These are phyloP conservation scores for Dorcus hopei DNA, from an alignment of 2,888 invertebrate genomes.

Conservation along the genomic window DNA sequence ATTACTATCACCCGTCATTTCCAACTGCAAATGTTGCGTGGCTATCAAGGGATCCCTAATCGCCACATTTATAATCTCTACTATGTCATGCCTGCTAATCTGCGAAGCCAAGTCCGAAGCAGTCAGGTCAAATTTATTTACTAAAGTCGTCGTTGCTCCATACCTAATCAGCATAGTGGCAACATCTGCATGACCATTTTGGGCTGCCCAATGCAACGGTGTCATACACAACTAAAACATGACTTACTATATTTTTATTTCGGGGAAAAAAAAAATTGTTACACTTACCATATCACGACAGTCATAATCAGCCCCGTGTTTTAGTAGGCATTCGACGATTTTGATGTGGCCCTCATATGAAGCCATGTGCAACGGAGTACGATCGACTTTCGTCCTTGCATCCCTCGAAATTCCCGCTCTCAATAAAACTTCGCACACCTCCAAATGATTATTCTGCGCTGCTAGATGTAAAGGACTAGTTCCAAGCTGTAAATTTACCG, in stretches of 20 bases:
- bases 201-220: conserved; percentile 91
- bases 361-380: conserved; percentile 88
- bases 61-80: conserved; percentile 54
- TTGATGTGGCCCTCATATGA: conserved; percentile 77
- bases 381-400: conserved; percentile 87
- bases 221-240: conserved; percentile 75
- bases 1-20: conserved; percentile 23
- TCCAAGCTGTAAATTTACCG: conserved; percentile 62
- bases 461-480: conserved; percentile 88
- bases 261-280: neutral
- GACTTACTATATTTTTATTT: neutral
- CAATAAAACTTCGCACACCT: conserved; percentile 77
- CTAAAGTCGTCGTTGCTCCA: conserved; percentile 67
- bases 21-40: conserved; percentile 25
- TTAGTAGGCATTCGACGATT: conserved; percentile 68
- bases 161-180: conserved; percentile 67
- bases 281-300: conserved; percentile 70
- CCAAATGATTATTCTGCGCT: conserved; percentile 74
- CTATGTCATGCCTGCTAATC: conserved; percentile 61
- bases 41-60: conserved; percentile 33
- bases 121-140: conserved; percentile 73
- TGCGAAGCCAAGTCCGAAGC: conserved; percentile 66
- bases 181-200: conserved; percentile 69
- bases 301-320: conserved; percentile 69
- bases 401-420: conserved; percentile 85